Percentiles rank a stretch among this genome's conserved stretches.
Conservation (phyloP, 2,888 invertebrate species). For the Eupithecia tripunctaria region DNA sequence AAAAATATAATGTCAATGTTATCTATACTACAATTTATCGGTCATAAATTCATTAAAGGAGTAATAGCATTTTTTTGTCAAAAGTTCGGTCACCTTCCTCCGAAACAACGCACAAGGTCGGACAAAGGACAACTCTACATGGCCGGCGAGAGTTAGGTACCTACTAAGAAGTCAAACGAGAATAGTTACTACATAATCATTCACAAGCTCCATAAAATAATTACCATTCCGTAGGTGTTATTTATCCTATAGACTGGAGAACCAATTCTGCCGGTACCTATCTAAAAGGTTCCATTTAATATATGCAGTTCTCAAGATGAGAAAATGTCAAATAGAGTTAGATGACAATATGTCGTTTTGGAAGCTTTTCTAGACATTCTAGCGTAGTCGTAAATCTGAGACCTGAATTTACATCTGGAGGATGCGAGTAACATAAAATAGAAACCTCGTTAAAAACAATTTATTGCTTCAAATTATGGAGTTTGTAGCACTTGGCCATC, state of each 20-base stretch:
- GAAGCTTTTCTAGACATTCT: constrained; percentile 33
- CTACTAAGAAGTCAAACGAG: not conserved
- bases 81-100: too few species aligned
- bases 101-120: too few species aligned
- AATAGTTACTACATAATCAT: not conserved
- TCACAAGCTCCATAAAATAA: not conserved
- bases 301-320: constrained; percentile 13
- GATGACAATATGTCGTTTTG: constrained; percentile 11
- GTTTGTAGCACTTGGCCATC: constrained; percentile 1
- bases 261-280: not conserved
- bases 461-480: not conserved
- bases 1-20: too few species aligned
- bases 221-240: not conserved
- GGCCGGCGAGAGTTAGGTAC: too few species aligned
- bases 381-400: constrained; percentile 49
- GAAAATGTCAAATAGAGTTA: constrained; percentile 4
- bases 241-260: not conserved
- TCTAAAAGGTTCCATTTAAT: not conserved
- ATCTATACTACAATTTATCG: too few species aligned
- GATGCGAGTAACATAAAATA: constrained; percentile 32
- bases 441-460: constrained; percentile 10
- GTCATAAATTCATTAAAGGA: too few species aligned
- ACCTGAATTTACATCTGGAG: constrained; percentile 51
- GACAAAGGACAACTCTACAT: too few species aligned
- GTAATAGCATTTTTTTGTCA: too few species aligned